Base-by-base conservation (phyloP, 2,888 invertebrate genomes). In the Drosophila emarginata region DNA sequence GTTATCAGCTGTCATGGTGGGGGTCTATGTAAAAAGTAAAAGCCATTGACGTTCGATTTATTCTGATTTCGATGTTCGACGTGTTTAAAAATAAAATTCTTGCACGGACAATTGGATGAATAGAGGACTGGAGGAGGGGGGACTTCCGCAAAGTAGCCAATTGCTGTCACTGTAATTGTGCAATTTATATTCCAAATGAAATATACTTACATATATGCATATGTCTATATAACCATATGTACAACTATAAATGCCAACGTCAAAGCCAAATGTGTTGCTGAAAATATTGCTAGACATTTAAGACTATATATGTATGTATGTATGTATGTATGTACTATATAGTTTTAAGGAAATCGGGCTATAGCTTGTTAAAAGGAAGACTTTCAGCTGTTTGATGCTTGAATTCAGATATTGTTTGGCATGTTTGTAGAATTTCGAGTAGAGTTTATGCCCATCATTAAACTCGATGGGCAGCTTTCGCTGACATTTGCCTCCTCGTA, bases 391-490 rank as follows among this genome's bases (percentile, higher is more conserved):
- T 39, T 12, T 21, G 21, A 1, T 18, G 18, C 9, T 12, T 21
- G 11, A 12, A 45, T 21, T 12, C 18, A 45, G 4, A 9, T 21
- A 18, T 4, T 4, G 18, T 4, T 12, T 45, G 9, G 45, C 4
- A 32, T 32, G 32, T 45, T 45, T 21, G 45, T 21, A 18, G 18
- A 45, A 45, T 45, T 45, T 45, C 45, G 21, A 45, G 18, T 9
- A 12, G 18, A 45, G 11, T 21, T 54, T 36, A 36, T 54, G 54
- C 68, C 73, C 74, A 74, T 79, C 76, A 45, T 45, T 21, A 81
- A 77, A 73, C 76, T 71, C 71, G 71, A 72, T 78, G 68, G 74
- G 64, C 71, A 80, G 81, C 81, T 81, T 81, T 81, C 81, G 79
- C 81, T 80, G 77, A 80, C 81, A 84, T 84, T 81, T 63, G 71